Conservation (phyloP, 1,140 invertebrate genomes). For the Aphis gossypii region DNA sequence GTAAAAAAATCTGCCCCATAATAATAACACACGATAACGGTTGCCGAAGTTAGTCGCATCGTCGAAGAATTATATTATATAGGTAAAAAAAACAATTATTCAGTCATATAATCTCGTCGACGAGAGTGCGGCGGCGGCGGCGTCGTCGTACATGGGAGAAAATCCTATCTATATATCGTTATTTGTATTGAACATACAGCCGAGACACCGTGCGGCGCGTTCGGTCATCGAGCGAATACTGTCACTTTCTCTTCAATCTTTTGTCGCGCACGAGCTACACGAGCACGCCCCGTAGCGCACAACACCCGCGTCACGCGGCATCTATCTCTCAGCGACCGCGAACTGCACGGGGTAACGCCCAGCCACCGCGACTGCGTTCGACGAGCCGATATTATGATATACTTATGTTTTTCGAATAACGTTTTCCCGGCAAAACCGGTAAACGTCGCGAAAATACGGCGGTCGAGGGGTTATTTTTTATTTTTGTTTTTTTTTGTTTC, state of each 20-base stretch:
- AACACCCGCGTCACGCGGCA: slow-evolving; percentile 41
- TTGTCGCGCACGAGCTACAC: background rate
- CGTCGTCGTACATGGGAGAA: background rate
- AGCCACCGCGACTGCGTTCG: background rate
- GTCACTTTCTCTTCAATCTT: slow-evolving; percentile 56
- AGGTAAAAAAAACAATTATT: slow-evolving; percentile 28
- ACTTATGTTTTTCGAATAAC: background rate
- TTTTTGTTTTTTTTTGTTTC: background rate
- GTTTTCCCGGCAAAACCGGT: background rate
- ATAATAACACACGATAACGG: too few species aligned
- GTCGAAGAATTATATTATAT: background rate
- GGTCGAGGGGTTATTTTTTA: background rate
- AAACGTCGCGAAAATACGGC: background rate
- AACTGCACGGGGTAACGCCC: slow-evolving; percentile 26
- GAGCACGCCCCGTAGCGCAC: slow-evolving; percentile 40
- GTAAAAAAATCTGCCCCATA: background rate
- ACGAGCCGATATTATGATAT: too few species aligned
- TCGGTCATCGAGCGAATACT: slow-evolving; percentile 46
- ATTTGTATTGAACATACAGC: background rate
- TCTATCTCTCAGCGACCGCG: background rate
- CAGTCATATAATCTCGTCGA: background rate
- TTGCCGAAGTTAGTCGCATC: background rate
- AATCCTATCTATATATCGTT: background rate
- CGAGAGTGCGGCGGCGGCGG: background rate
- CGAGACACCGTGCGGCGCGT: slow-evolving; percentile 26